Evolutionary conservation across 2,113 vertebrate species (phyloP).

Genomic region (Chelonoidis abingdonii): DNA sequence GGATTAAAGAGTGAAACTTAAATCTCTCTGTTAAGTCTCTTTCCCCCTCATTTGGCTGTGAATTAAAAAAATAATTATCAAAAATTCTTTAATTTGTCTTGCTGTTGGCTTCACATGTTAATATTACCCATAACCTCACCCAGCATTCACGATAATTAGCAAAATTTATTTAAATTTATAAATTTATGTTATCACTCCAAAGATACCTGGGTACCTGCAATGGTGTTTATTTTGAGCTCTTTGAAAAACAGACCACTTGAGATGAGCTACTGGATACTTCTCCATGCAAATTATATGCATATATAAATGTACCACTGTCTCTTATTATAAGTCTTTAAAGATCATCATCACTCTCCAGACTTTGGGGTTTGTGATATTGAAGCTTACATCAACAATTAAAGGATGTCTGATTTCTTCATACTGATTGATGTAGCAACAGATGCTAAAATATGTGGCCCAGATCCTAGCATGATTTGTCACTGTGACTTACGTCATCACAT

Average conservation of each 20-base stretch:
- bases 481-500: not conserved
- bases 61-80: not conserved
- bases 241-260: not conserved
- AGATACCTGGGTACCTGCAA: not conserved
- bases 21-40: not conserved
- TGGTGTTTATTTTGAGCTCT: not conserved
- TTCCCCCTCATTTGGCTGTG: not conserved
- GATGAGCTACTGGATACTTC: not conserved
- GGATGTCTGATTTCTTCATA: conserved; percentile 31
- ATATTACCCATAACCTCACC: not conserved
- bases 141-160: not conserved
- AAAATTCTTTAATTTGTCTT: not conserved
- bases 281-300: not conserved
- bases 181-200: not conserved
- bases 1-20: not conserved
- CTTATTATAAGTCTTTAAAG: not conserved
- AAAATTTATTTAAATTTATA: conserved; percentile 18
- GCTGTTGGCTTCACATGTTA: not conserved
- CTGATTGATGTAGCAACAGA: not conserved
- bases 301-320: not conserved
- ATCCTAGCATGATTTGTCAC: conserved; percentile 21
- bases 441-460: conserved; percentile 38
- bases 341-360: not conserved
- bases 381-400: not conserved
- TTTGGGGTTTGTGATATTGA: not conserved